These are phyloP conservation scores for Dendrocincla tyrannina DNA, from an alignment of 2,797 vertebrate genomes.

Conservation along the genomic window DNA sequence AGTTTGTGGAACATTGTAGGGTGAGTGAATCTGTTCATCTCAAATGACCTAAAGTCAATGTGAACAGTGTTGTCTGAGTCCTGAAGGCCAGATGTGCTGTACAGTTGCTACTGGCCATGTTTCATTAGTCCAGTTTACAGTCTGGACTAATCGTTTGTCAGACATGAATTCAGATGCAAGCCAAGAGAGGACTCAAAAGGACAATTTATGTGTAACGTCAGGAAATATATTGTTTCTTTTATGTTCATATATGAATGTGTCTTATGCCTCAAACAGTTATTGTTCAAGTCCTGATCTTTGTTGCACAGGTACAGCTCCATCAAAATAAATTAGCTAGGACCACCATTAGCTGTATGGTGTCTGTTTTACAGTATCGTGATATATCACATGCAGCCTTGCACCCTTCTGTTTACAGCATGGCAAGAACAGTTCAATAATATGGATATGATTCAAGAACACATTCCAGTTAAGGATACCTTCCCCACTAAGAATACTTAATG, in stretches of 20 bases:
- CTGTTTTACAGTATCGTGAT: background rate
- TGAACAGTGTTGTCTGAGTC: background rate
- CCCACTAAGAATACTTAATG: background rate
- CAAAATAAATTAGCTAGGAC: background rate
- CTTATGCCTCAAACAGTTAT: background rate
- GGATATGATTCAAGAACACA: background rate
- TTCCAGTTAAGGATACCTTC: background rate
- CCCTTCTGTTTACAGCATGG: background rate
- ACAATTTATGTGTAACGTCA: background rate
- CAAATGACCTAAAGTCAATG: background rate
- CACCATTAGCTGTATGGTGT: rapidly evolving
- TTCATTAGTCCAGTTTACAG: background rate
- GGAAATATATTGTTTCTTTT: background rate
- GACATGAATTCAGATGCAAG: background rate
- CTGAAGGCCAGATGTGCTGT: background rate
- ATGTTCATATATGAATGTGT: background rate
- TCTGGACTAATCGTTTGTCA: background rate
- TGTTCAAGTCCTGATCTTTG: background rate
- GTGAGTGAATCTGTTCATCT: background rate
- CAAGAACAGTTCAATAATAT: background rate
- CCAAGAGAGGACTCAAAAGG: background rate
- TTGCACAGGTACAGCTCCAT: background rate
- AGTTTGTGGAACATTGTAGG: background rate
- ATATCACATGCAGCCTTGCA: background rate
- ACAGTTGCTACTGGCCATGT: background rate